These are phyloP conservation scores for Caenorhabditis sp. DNA, from an alignment of 2,888 invertebrate genomes.

Conservation along the genomic window DNA sequence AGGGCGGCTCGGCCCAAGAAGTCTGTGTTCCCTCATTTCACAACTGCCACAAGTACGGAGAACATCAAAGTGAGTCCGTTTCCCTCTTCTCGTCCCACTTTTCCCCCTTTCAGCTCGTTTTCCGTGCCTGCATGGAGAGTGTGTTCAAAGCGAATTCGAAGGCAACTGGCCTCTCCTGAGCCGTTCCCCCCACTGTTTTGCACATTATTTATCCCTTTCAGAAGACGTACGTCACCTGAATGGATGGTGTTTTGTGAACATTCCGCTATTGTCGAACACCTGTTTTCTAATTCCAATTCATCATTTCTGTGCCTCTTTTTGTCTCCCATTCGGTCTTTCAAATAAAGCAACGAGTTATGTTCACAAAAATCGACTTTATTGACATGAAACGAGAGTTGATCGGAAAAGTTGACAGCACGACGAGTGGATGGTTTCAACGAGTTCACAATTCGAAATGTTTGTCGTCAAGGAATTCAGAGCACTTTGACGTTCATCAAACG, in stretches of 20 bases:
- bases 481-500: conserved; percentile 32
- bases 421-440: too few species aligned
- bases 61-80: conserved; percentile 32
- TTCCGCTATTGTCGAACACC: too few species aligned
- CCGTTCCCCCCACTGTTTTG: background rate
- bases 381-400: too few species aligned
- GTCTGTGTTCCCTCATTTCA: conserved; percentile 52
- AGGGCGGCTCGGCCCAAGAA: conserved; percentile 27
- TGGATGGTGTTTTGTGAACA: too few species aligned
- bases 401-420: too few species aligned
- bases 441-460: too few species aligned
- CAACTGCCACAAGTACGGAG: conserved; percentile 55
- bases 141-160: conserved; percentile 61
- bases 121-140: conserved; percentile 58
- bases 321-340: background rate
- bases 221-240: too few species aligned
- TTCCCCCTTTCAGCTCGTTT: conserved; percentile 38
- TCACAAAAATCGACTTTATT: too few species aligned
- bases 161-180: conserved; percentile 46
- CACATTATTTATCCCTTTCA: background rate
- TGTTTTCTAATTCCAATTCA: too few species aligned
- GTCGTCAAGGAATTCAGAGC: too few species aligned
- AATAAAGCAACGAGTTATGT: conserved; percentile 2
- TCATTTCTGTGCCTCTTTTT: too few species aligned
- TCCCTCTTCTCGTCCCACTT: background rate